These are phyloP conservation scores for Palythoa grandis DNA, from an alignment of 92 coral and sea anemone genomes.

Conservation along the genomic window DNA sequence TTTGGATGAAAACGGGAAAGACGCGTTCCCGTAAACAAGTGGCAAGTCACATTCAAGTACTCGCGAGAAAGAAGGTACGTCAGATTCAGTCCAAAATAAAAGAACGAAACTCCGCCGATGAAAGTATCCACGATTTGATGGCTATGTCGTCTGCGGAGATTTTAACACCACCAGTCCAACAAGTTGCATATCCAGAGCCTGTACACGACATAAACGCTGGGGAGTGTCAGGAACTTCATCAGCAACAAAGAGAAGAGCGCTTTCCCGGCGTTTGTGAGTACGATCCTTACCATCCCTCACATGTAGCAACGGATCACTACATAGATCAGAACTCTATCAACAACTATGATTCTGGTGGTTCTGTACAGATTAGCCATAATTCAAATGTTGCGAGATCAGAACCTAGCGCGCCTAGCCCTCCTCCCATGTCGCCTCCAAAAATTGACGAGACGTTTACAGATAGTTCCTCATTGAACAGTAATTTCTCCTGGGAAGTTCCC, in stretches of 20 bases:
- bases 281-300: constrained; percentile 6
- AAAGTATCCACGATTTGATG: constrained; percentile 87
- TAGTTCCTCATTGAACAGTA: constrained; percentile 64
- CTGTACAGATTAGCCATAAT: constrained; percentile 25
- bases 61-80: constrained; percentile 95
- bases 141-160: constrained; percentile 92
- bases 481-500: constrained; percentile 91
- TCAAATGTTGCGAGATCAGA: constrained; percentile 39
- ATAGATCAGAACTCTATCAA: constrained; percentile 40
- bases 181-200: constrained; percentile 41
- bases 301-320: constrained; percentile 34
- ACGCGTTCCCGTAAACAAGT: constrained; percentile 98
- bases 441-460: constrained; percentile 66
- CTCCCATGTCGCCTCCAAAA: constrained; percentile 72
- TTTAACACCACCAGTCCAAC: constrained; percentile 78
- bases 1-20: constrained; percentile 97
- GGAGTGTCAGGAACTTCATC: constrained; percentile 21
- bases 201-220: background rate
- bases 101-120: constrained; percentile 67
- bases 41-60: constrained; percentile 98
- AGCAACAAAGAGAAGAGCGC: constrained; percentile 1
- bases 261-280: constrained; percentile 11
- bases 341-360: constrained; percentile 42
- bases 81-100: constrained; percentile 88
- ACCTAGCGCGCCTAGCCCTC: constrained; percentile 41